Conservation (phyloP, 2,888 invertebrate species). For the Syrista parreyssii region DNA sequence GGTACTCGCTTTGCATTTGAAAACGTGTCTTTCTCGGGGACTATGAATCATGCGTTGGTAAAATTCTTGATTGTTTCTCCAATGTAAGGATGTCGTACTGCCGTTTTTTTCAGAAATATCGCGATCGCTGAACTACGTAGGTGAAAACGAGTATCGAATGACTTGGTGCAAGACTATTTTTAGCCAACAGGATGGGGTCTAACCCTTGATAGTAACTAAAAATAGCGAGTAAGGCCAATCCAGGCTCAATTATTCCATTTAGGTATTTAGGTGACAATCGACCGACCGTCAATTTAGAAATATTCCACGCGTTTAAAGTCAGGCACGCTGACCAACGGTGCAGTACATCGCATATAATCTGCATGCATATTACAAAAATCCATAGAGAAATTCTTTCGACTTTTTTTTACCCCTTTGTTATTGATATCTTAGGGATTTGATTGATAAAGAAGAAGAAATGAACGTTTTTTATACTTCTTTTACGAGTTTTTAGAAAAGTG, state of each 20-base stretch:
- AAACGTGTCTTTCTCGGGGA: neutral
- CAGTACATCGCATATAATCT: neutral
- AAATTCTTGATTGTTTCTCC: neutral
- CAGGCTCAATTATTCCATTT: constrained; percentile 63
- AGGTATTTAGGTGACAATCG: constrained; percentile 65
- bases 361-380: neutral
- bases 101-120: neutral
- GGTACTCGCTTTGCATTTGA: neutral
- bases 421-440: neutral
- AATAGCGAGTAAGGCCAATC: constrained; percentile 63
- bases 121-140: neutral
- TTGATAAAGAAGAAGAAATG: neutral
- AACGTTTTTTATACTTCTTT: neutral
- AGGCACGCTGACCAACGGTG: neutral
- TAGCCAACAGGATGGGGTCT: constrained; percentile 57
- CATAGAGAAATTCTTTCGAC: neutral
- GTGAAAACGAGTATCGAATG: neutral
- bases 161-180: constrained; percentile 52
- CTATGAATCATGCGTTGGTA: neutral
- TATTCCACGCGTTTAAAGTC: constrained; percentile 52
- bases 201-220: constrained; percentile 58
- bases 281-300: constrained; percentile 63
- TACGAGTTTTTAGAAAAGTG: neutral
- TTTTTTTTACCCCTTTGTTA: neutral
- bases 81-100: neutral